Base-by-base conservation (phyloP, 1,140 invertebrate genomes). In the Eciton burchellii region DNA sequence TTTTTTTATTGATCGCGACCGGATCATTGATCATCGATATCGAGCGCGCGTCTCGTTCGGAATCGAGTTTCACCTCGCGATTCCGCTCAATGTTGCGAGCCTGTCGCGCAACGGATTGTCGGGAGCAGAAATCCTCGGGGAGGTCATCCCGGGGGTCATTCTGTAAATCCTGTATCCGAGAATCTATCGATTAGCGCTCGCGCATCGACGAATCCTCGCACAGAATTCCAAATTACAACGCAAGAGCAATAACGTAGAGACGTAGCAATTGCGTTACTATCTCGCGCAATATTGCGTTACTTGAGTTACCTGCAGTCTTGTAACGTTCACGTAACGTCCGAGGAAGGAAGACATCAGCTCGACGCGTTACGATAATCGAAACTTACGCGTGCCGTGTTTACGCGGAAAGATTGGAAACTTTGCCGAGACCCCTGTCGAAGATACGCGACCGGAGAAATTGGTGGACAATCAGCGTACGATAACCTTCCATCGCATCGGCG, bases 401-500 rank as follows among this genome's bases (percentile, higher is more conserved):
- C 12, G 47, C 49, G 56, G 82, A 82, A 35, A 63, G 41, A 71
- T 81, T 65, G 43, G 47, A 76, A 76, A 74, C 52, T 79, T 54
- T 62, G 57, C 19, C 35, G 59, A 12, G 8, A 26, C 16, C 65
- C 35, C 45, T 47, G 66, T 52, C 2, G 16, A n/a, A 62, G 84
- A 86, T 73, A 83, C 35, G 35, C 35, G 14, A 9, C 24, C 47
- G 60, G 41, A 84, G 54, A 85, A 85, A 82, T 85, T 82, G 60
- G 56, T 65, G 47, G 35, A 35, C 49, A 76, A 52, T 72, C 81
- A 35, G n/a, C 35, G 29, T 0, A 12, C 57, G 81, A 87, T 87
- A 87, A 86, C 81, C 84, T 72, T 76, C 59, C 35, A 70, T 11
- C 72, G 45, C 73, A 81, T 72, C 54, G 43, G 43, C 12, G n/a